A percentile compares a stretch with the other conserved stretches of the same genome.
Evolutionary conservation across 1,140 invertebrate genomes (phyloP).

Genomic region (Lordiphosa mommai): DNA sequence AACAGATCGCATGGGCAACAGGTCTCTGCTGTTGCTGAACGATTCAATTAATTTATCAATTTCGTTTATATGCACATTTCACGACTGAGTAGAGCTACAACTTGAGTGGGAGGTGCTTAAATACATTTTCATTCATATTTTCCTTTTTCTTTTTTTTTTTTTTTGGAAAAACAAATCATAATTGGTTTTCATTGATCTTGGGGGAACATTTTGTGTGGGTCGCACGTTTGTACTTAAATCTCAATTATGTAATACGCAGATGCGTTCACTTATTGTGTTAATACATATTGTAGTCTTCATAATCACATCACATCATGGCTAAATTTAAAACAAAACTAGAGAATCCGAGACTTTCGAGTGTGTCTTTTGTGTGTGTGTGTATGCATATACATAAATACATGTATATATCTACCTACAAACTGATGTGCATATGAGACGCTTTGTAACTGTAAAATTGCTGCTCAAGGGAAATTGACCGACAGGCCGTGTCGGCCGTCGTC

Average conservation of each 20-base stretch:
- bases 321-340: slow-evolving; percentile 51
- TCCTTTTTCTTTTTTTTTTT: slow-evolving; percentile 3
- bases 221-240: neutral
- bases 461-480: slow-evolving; percentile 47
- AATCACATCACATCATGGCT: slow-evolving; percentile 45
- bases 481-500: slow-evolving; percentile 40
- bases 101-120: slow-evolving; percentile 20
- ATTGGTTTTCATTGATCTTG: slow-evolving; percentile 3
- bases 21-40: slow-evolving; percentile 61
- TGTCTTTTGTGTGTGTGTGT: slow-evolving; percentile 53
- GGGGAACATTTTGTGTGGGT: slow-evolving; percentile 5
- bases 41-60: slow-evolving; percentile 75
- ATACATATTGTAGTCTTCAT: slow-evolving; percentile 31
- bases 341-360: slow-evolving; percentile 32
- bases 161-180: slow-evolving; percentile 24
- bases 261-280: slow-evolving; percentile 32
- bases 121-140: slow-evolving; percentile 34
- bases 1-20: slow-evolving; percentile 61
- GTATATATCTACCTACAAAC: slow-evolving; percentile 30
- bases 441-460: slow-evolving; percentile 36
- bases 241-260: slow-evolving; percentile 7
- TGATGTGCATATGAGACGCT: slow-evolving; percentile 39
- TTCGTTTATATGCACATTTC: slow-evolving; percentile 59
- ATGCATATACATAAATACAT: slow-evolving; percentile 9
- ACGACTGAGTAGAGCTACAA: slow-evolving; percentile 54